A percentile compares a stretch with the other conserved stretches of the same genome.
These are phyloP conservation scores for Drosophila mettleri DNA, from an alignment of 2,888 invertebrate genomes.

Conservation along the genomic window DNA sequence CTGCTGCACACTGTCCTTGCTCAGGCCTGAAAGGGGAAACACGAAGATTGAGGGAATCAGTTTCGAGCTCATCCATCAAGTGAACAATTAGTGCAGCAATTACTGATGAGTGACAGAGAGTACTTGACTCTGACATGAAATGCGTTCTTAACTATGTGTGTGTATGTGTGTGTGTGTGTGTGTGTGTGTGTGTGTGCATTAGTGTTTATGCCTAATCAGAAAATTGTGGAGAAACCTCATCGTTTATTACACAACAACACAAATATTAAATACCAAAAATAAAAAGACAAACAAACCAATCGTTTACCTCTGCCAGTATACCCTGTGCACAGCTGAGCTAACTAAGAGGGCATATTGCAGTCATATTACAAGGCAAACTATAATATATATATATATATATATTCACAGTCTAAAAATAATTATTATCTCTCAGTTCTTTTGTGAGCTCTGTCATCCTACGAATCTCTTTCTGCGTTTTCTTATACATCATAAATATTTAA, in stretches of 20 bases:
- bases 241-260: conserved; percentile 42
- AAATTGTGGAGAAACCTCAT: conserved; percentile 11
- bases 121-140: conserved; percentile 7
- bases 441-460: neutral
- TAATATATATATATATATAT: too few relatives aligned
- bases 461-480: neutral
- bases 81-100: conserved; percentile 22
- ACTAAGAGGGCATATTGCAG: neutral
- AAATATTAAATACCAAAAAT: conserved; percentile 3
- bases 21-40: conserved; percentile 68
- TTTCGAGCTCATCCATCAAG: conserved; percentile 32
- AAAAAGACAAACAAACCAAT: conserved; percentile 28
- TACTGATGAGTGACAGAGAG: conserved; percentile 16
- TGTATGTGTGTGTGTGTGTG: too few relatives aligned
- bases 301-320: conserved; percentile 11
- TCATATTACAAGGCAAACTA: neutral
- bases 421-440: too few relatives aligned
- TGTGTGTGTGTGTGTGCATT: neutral
- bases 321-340: neutral
- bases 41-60: conserved; percentile 2
- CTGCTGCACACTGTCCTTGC: conserved; percentile 64
- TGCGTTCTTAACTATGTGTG: neutral
- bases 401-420: too few relatives aligned
- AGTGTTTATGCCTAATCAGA: neutral
- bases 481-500: neutral